Base-by-base conservation (phyloP, 1,140 invertebrate genomes). In the Dinothrombium tinctorium region DNA sequence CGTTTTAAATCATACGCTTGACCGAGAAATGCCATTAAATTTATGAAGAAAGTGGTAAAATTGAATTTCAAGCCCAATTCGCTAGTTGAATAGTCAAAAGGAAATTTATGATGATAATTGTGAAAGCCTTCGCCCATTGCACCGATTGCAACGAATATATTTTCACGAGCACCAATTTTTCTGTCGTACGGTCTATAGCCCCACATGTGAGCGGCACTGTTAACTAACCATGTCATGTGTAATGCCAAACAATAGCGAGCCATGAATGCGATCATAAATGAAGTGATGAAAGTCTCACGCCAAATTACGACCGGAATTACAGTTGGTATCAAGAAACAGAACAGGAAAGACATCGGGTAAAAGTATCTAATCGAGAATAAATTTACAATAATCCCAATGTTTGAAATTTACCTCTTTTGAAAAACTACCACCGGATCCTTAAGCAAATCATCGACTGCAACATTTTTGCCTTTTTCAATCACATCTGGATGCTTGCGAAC, bases 31-130 rank as follows among this genome's bases (percentile, higher is more conserved):
- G 69, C 66, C 58, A 56, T 65, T 46, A 61, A 54, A 40, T 74
- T 69, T 35, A 74, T 72, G 51, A 73, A 71, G 23, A 65, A 49
- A 4, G 59, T 65, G 1, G 64, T 55, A 52, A 66, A 25, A 43
- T 64, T 64, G 15, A 61, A 48, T 36, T 51, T 65, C 59, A 76
- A 80, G 29, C 81, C 77, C 0, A 81, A 61, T 53, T 83, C 79
- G 4, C 76, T 66, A 3, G 78, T 74, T 54, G 81, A 79, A 65
- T 87, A 87, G 54, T 94, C 87, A 71, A 81, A 81, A 0, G 87
- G 87, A 62, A 94, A 94, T 0, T 77, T 76, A 59, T 94, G 86
- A 56, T 94, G 87, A 58, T 87, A 94, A 58, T 90, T 92, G 56
- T 92, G 73, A 51, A 61, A 67, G 20, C 69, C 69, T 54, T 70